Conservation (phyloP, 2,888 invertebrate genomes). For the Biston betularia region DNA sequence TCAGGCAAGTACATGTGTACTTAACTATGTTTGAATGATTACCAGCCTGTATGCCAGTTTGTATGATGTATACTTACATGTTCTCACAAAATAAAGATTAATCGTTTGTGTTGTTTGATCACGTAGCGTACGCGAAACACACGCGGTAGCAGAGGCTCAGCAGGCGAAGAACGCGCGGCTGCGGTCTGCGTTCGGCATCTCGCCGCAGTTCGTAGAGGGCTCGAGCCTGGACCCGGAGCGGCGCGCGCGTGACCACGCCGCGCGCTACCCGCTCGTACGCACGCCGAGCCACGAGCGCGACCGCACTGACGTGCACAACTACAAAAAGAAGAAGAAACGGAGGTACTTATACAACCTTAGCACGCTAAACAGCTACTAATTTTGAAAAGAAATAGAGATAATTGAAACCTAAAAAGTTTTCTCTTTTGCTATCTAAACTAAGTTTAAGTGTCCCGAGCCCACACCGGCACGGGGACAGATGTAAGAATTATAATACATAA, state of each 20-base stretch:
- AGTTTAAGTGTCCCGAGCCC: too few species aligned
- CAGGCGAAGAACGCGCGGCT: constrained; percentile 97
- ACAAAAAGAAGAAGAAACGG: constrained; percentile 91
- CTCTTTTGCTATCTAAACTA: too few species aligned
- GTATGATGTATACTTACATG: too few species aligned
- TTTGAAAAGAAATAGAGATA: too few species aligned
- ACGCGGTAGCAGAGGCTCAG: constrained; percentile 98
- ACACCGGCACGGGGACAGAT: too few species aligned
- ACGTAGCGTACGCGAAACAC: constrained; percentile 95
- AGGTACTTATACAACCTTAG: constrained; percentile 80
- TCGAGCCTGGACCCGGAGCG: constrained; percentile 94
- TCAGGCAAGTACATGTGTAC: too few species aligned
- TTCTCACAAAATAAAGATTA: not conserved
- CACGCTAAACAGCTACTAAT: too few species aligned
- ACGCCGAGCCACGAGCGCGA: constrained; percentile 89
- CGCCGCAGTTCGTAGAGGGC: constrained; percentile 97
- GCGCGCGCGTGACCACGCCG: constrained; percentile 82
- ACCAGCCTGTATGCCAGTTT: too few species aligned
- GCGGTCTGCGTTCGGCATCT: constrained; percentile 97
- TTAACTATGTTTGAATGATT: too few species aligned
- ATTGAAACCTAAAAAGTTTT: too few species aligned
- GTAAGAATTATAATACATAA: too few species aligned
- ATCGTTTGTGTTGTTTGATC: not conserved
- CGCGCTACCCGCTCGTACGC: constrained; percentile 90
- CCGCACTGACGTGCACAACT: constrained; percentile 55